phyloP scores from a whole-genome alignment of 2,113 vertebrate genomes.

The Diadophis punctatus region DNA sequence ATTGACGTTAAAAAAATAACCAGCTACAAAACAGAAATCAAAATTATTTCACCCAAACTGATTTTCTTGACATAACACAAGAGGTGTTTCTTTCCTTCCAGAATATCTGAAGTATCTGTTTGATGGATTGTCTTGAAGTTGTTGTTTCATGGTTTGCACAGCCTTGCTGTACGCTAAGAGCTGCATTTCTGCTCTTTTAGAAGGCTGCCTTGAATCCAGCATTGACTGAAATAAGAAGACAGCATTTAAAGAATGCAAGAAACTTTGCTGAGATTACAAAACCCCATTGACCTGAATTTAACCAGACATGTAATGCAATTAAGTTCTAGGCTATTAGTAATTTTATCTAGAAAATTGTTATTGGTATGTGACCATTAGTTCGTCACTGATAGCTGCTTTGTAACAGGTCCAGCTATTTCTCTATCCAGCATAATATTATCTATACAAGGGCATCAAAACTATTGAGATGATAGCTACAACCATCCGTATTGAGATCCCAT shows the following conservation, averaged over 20 bases:
- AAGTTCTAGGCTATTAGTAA: not conserved
- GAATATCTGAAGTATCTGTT: not conserved
- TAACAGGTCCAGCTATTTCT: not conserved
- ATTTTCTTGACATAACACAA: not conserved
- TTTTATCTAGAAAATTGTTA: not conserved
- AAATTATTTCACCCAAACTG: not conserved
- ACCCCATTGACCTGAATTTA: not conserved
- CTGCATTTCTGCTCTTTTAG: not conserved
- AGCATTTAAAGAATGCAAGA: not conserved
- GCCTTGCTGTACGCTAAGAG: not conserved
- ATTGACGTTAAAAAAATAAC: not conserved
- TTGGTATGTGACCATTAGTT: not conserved
- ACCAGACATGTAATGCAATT: not conserved
- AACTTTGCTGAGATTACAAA: not conserved
- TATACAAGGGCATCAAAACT: not conserved
- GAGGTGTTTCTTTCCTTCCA: not conserved
- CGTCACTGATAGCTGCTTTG: not conserved
- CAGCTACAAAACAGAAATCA: not conserved
- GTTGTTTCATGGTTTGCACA: not conserved
- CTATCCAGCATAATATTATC: not conserved
- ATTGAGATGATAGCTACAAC: not conserved
- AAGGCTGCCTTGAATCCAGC: not conserved
- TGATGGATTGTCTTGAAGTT: not conserved
- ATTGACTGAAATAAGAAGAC: not conserved
- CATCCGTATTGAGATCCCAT: not conserved